phyloP scores from a whole-genome alignment of 92 coral and sea anemone genomes.

The Pocillopora grandis region DNA sequence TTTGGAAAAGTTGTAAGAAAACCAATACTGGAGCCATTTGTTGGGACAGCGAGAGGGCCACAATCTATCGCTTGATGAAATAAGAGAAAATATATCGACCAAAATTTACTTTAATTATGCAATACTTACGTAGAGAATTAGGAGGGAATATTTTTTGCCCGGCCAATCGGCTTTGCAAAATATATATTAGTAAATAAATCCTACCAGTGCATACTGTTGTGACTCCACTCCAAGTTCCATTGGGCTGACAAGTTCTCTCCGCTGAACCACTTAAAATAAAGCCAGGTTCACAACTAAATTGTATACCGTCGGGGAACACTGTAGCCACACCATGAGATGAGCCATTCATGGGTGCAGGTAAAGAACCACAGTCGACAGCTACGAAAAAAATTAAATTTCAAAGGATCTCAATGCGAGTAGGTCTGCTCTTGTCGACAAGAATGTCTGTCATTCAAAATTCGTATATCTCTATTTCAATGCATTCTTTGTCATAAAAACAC shows the following conservation, averaged over 20 bases:
- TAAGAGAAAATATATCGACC: background rate
- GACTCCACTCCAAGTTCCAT: constrained; percentile 39
- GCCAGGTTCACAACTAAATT: constrained; percentile 22
- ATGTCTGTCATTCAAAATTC: too few species aligned
- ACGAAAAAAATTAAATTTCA: background rate
- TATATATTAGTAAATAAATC: background rate
- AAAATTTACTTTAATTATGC: background rate
- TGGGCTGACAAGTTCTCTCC: constrained; percentile 34
- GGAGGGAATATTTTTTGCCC: too few species aligned
- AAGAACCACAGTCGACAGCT: constrained; percentile 58
- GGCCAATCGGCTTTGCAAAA: background rate
- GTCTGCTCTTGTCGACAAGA: too few species aligned
- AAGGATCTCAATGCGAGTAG: background rate
- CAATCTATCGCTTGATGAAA: constrained; percentile 39
- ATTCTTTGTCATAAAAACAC: too few species aligned
- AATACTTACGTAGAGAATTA: too few species aligned
- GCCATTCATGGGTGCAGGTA: constrained; percentile 26
- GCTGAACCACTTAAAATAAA: constrained; percentile 33
- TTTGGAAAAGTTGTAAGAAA: constrained; percentile 48
- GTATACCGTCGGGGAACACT: constrained; percentile 24
- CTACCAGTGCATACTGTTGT: constrained; percentile 1
- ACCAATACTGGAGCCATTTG: constrained; percentile 51
- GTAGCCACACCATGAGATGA: constrained; percentile 10
- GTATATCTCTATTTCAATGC: too few species aligned
- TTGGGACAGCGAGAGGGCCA: constrained; percentile 47